phyloP scores from a whole-genome alignment of 2,888 invertebrate species.

The Macrosoma leucophasiata region DNA sequence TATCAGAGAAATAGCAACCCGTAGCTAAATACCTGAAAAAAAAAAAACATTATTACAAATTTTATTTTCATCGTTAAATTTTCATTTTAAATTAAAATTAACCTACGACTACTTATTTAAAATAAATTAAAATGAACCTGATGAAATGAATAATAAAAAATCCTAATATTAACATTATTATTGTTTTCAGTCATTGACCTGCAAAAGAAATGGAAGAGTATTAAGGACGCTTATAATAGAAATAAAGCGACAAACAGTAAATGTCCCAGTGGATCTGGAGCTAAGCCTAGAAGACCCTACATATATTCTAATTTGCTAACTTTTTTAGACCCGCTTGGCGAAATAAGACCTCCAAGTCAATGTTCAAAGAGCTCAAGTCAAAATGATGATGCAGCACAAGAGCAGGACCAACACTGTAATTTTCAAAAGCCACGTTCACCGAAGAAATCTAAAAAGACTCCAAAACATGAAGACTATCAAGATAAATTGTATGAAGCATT shows the following conservation, averaged over 20 bases:
- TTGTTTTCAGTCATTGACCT: conserved; percentile 6
- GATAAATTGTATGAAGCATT: conserved; percentile 8
- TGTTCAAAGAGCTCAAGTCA: conserved; percentile 4
- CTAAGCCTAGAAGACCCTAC: conserved; percentile 11
- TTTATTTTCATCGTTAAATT: conserved; percentile 3
- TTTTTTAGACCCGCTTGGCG: conserved; percentile 13
- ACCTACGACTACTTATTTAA: conserved; percentile 7
- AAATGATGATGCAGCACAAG: conserved; percentile 6
- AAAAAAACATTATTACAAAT: conserved; percentile 6
- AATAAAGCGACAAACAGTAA: conserved; percentile 7
- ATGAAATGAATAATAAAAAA: too few species aligned
- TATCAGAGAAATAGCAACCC: conserved; percentile 13
- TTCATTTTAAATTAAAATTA: conserved; percentile 4
- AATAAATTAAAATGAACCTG: conserved; percentile 7
- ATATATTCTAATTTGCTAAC: conserved; percentile 11
- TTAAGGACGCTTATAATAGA: conserved; percentile 8
- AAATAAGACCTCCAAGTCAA: conserved; percentile 12
- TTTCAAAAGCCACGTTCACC: conserved; percentile 9
- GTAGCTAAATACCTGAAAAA: conserved; percentile 16
- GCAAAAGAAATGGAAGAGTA: conserved; percentile 5
- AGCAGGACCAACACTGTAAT: conserved; percentile 4
- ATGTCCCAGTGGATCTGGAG: conserved; percentile 7
- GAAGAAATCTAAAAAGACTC: conserved; percentile 5
- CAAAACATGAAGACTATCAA: conserved; percentile 5
- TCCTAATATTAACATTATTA: conserved; percentile 1